These are phyloP conservation scores for Gymnorhina tibicen DNA, from an alignment of 2,113 vertebrate species.

Conservation along the genomic window DNA sequence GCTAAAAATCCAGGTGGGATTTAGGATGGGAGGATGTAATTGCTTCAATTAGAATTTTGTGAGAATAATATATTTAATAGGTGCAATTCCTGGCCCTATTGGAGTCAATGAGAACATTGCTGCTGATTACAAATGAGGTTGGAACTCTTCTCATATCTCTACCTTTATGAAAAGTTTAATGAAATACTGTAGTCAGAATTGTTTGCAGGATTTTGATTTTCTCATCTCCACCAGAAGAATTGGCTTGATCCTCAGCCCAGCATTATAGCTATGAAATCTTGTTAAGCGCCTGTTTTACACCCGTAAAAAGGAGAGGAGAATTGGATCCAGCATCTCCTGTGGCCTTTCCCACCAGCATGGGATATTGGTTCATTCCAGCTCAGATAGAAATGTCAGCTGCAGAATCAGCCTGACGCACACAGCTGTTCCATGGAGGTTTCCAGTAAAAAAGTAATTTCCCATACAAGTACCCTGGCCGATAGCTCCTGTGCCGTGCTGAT, in stretches of 20 bases:
- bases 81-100: constrained; percentile 36
- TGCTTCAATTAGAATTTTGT: constrained; percentile 64
- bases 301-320: constrained; percentile 24
- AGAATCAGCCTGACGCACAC: constrained; percentile 35
- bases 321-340: constrained; percentile 55
- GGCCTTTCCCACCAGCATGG: constrained; percentile 48
- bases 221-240: constrained; percentile 30
- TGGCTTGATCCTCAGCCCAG: neutral
- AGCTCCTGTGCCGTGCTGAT: constrained; percentile 3
- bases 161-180: constrained; percentile 45
- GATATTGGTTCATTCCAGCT: constrained; percentile 61
- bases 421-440: constrained; percentile 52
- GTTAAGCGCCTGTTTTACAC: constrained; percentile 30
- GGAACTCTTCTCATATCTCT: constrained; percentile 23
- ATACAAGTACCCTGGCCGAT: neutral
- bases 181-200: constrained; percentile 13
- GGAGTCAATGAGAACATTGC: constrained; percentile 37
- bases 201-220: constrained; percentile 22
- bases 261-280: constrained; percentile 12
- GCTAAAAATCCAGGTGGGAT: constrained; percentile 62
- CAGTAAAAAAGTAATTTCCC: constrained; percentile 61
- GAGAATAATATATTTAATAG: constrained; percentile 60
- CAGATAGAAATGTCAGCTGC: constrained; percentile 62
- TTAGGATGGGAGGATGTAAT: constrained; percentile 59
- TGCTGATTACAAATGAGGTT: constrained; percentile 56